A percentile compares a stretch with the other conserved stretches of the same genome.
Evolutionary conservation across 2,113 vertebrate genomes (phyloP).

Genomic region (Rissa tridactyla): DNA sequence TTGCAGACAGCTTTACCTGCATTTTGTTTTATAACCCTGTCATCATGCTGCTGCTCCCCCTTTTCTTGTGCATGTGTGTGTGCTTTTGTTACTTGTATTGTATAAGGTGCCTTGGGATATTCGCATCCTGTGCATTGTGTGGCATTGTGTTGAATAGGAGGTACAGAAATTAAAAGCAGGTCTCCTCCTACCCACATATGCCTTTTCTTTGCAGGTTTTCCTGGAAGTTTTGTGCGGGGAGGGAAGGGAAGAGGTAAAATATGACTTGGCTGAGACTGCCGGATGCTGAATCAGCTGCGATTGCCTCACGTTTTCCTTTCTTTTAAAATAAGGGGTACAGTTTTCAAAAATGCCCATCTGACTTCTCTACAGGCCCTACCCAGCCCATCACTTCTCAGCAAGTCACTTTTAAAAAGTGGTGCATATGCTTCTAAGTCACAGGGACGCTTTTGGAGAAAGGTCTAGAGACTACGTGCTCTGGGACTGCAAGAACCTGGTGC

Average conservation of each 20-base stretch:
- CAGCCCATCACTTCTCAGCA: not conserved
- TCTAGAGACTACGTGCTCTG: not conserved
- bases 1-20: constrained; percentile 19
- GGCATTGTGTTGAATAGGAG: constrained; percentile 70
- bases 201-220: constrained; percentile 72
- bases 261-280: constrained; percentile 54
- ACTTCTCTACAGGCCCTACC: not conserved
- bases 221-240: constrained; percentile 64
- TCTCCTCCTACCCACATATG: constrained; percentile 68
- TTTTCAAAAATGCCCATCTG: constrained; percentile 21
- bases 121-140: constrained; percentile 73
- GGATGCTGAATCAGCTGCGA: constrained; percentile 67
- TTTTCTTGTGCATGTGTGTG: constrained; percentile 36
- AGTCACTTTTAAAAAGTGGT: not conserved
- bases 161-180: constrained; percentile 66
- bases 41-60: constrained; percentile 5
- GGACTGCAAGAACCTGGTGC: not conserved
- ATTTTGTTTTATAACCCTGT: not conserved
- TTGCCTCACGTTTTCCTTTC: constrained; percentile 67
- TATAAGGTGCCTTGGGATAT: constrained; percentile 71
- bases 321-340: constrained; percentile 42
- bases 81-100: constrained; percentile 62
- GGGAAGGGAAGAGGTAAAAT: constrained; percentile 70
- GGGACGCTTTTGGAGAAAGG: not conserved
- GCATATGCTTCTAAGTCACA: not conserved